A percentile compares a stretch with the other conserved stretches of the same genome.
Conservation (phyloP, 1,140 invertebrate species). For the Drosophila novamexicana region DNA sequence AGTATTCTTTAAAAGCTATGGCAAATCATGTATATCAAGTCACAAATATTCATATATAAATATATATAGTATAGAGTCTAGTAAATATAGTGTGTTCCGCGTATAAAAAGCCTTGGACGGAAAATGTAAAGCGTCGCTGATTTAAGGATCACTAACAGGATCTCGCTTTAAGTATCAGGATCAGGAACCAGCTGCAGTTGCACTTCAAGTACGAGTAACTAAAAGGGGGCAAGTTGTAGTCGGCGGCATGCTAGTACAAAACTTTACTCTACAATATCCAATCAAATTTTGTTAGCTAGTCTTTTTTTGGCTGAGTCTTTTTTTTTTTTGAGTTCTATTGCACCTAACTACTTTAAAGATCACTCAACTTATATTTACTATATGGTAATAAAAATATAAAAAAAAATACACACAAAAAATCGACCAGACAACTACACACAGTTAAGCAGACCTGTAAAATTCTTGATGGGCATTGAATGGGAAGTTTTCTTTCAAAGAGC, state of each 20-base stretch:
- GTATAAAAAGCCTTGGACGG: conserved; percentile 61
- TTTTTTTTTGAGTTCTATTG: conserved; percentile 16
- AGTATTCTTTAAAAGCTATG: conserved; percentile 45
- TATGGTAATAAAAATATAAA: conserved; percentile 25
- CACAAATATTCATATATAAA: conserved; percentile 31
- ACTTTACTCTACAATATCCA: conserved; percentile 20
- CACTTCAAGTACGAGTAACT: conserved; percentile 48
- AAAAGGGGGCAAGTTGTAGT: conserved; percentile 34
- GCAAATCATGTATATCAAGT: conserved; percentile 56
- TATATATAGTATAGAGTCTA: conserved; percentile 20
- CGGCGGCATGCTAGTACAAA: conserved; percentile 20
- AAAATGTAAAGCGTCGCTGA: conserved; percentile 56
- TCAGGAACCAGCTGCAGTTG: conserved; percentile 46
- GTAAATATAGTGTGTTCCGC: conserved; percentile 38
- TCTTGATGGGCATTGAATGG: too few species aligned
- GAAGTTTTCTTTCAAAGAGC: too few species aligned
- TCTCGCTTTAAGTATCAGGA: background rate
- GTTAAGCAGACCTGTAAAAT: conserved; percentile 29
- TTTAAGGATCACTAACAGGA: background rate
- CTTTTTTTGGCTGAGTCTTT: conserved; percentile 56
- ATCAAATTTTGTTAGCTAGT: conserved; percentile 47
- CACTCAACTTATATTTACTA: conserved; percentile 49
- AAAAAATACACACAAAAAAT: conserved; percentile 6
- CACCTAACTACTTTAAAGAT: conserved; percentile 46
- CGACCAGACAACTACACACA: conserved; percentile 36